These are phyloP conservation scores for Ophraella communa DNA, from an alignment of 2,888 invertebrate species.

Conservation along the genomic window DNA sequence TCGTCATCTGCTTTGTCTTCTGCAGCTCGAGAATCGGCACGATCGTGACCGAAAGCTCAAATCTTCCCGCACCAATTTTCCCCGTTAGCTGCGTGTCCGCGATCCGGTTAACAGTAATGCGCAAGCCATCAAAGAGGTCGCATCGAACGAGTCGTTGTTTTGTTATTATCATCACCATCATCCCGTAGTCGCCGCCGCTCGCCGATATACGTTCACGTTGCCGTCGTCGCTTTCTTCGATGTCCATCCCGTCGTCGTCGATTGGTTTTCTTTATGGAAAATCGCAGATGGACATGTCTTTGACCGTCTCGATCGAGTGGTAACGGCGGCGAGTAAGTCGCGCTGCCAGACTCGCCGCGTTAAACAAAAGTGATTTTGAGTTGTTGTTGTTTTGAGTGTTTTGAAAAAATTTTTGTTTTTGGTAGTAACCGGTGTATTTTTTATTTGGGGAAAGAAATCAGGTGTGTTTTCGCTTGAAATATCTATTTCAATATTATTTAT, in stretches of 20 bases:
- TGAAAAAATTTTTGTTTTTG: constrained; percentile 1
- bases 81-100: neutral
- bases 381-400: constrained; percentile 3
- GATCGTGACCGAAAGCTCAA: constrained; percentile 2
- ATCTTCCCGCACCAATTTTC: constrained; percentile 7
- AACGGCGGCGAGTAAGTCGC: constrained; percentile 4
- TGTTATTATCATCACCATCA: no score
- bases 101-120: constrained; percentile 34
- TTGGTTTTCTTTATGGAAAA: constrained; percentile 9
- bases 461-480: constrained; percentile 17
- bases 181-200: neutral
- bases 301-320: constrained; percentile 5
- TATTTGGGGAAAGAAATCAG: constrained; percentile 15
- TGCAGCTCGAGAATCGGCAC: constrained; percentile 23
- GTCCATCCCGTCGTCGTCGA: constrained; percentile 14
- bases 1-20: constrained; percentile 15
- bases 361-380: constrained; percentile 6
- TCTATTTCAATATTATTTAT: neutral
- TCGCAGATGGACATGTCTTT: constrained; percentile 7
- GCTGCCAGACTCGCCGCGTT: neutral
- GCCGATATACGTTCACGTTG: constrained; percentile 1
- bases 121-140: constrained; percentile 30
- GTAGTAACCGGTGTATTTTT: constrained; percentile 10
- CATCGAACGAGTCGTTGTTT: constrained; percentile 2
- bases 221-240: constrained; percentile 12